phyloP scores from a whole-genome alignment of 1,140 invertebrate genomes.

The Achatina immaculata region DNA sequence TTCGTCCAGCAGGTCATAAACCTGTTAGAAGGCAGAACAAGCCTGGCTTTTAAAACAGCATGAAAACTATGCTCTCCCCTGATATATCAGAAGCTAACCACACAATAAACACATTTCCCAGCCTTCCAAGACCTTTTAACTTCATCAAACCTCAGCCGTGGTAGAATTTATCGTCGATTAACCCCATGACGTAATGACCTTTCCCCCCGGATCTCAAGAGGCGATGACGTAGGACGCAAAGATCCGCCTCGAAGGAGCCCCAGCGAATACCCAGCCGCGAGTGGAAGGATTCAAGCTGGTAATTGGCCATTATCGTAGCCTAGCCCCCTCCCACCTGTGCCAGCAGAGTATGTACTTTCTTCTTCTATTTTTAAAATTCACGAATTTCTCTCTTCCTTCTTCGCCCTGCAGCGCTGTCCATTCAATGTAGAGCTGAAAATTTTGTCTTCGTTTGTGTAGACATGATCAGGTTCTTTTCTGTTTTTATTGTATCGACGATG shows the following conservation, averaged over 20 bases:
- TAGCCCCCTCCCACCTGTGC: conserved; percentile 34
- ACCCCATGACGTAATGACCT: conserved; percentile 37
- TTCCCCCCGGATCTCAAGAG: neutral
- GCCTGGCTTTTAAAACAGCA: too few species aligned
- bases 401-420: too few species aligned
- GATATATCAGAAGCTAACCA: conserved; percentile 2
- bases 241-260: conserved; percentile 19
- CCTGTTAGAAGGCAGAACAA: too few species aligned
- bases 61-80: too few species aligned
- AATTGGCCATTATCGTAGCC: conserved; percentile 33
- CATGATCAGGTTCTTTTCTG: too few species aligned
- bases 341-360: neutral
- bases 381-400: too few species aligned
- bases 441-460: too few species aligned
- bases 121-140: neutral
- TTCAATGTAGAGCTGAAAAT: too few species aligned
- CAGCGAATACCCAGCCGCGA: conserved; percentile 22
- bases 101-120: neutral
- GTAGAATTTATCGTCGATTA: conserved; percentile 33
- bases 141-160: neutral
- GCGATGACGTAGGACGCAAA: conserved; percentile 32
- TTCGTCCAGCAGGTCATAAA: too few species aligned
- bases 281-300: neutral
- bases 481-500: too few species aligned
- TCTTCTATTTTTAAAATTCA: neutral